Evolutionary conservation across 2,113 vertebrate genomes (phyloP).

Genomic region (Microcebus ravelobensis): DNA sequence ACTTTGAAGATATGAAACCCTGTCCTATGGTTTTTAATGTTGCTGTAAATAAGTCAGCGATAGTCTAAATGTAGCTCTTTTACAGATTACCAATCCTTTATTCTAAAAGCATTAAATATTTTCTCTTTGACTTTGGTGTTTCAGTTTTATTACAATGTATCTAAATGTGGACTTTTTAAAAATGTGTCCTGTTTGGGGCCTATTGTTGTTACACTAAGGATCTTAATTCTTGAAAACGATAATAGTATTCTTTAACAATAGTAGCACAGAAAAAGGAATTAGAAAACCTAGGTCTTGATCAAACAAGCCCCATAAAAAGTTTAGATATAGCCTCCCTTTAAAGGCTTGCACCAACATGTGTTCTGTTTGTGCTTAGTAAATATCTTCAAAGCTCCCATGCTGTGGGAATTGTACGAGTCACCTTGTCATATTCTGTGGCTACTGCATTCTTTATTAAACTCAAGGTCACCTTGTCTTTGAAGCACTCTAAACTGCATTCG

Average conservation of each 20-base stretch:
- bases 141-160: background rate
- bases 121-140: constrained; percentile 30
- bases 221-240: constrained; percentile 15
- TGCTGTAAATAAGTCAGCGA: background rate
- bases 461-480: background rate
- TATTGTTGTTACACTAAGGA: background rate
- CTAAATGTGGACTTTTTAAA: background rate
- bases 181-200: background rate
- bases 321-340: background rate
- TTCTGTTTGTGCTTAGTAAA: background rate
- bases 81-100: background rate
- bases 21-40: background rate
- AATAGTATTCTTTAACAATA: background rate
- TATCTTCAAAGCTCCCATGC: background rate
- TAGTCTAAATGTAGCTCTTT: constrained; percentile 5
- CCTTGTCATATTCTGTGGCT: background rate
- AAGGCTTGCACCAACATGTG: background rate
- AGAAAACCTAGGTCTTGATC: background rate
- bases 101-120: background rate
- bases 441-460: background rate
- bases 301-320: background rate
- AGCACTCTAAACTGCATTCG: background rate
- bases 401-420: background rate
- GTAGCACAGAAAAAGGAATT: background rate
- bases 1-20: background rate